A percentile compares a stretch with the other conserved stretches of the same genome.
These are phyloP conservation scores for Columba livia DNA, from an alignment of 2,113 vertebrate genomes.

Conservation along the genomic window DNA sequence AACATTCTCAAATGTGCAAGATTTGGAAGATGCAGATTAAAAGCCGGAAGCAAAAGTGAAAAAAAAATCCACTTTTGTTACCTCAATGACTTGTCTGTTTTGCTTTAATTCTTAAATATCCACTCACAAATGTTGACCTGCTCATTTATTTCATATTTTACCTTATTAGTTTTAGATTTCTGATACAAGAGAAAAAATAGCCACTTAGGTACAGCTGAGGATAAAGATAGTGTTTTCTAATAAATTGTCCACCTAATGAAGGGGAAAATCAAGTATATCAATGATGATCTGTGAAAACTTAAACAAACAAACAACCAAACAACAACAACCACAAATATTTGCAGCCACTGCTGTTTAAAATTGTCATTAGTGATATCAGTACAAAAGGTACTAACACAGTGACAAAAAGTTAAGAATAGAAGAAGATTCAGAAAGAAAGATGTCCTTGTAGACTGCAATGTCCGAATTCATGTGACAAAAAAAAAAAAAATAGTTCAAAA, in stretches of 20 bases:
- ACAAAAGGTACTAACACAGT: background rate
- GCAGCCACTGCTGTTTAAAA: background rate
- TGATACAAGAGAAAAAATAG: background rate
- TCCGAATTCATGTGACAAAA: background rate
- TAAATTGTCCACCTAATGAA: background rate
- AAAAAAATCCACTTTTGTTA: background rate
- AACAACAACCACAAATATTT: background rate
- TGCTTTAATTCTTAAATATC: background rate
- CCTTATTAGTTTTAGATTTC: background rate
- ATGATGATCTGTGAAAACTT: background rate
- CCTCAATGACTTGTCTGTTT: background rate
- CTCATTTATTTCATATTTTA: background rate
- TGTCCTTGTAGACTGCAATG: background rate
- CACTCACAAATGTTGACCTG: background rate
- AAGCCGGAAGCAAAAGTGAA: background rate
- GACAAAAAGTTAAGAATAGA: background rate
- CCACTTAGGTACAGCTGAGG: fast-evolving
- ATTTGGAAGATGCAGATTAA: background rate
- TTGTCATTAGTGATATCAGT: fast-evolving
- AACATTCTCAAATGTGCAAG: background rate
- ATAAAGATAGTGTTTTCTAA: background rate
- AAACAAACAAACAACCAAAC: background rate
- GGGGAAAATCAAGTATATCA: background rate
- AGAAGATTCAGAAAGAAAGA: background rate
- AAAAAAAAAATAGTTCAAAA: background rate